Base-by-base conservation (phyloP, 1,140 invertebrate genomes). In the Homalodisca vitripennis region DNA sequence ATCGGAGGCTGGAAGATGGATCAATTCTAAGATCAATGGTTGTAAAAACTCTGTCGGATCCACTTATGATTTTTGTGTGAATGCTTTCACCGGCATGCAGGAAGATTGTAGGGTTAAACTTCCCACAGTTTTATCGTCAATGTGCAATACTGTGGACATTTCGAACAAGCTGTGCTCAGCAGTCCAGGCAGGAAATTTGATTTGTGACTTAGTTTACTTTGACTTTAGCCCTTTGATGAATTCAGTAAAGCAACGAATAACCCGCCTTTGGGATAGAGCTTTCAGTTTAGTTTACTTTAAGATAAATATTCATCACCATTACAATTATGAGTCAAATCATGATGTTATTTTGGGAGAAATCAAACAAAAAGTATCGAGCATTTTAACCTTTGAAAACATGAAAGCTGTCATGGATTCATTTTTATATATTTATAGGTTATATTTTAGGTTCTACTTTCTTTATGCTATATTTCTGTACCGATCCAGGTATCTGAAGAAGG, bases 181-280 rank as follows among this genome's bases (percentile, higher is more conserved):
- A 10, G 55, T 60, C 2, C 26, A 60, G n/a, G 22, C 55, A 14
- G 55, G 55, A 27, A 26, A 60, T 6, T 60, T 27, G 26, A 22
- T 60, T 6, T 60, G 55, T 30, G 55, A 60, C 55, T 30, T 60
- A n/a, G 55, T 60, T 6, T 60, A 27, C 27, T 60, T 60, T 26
- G 29, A 60, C 29, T 6, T 60, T 6, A 26, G 29, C 29, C 55
- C 55, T 13, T 26, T 60, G 3, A n/a, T 60, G 10, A 60, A 22
- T n/a, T 27, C 55, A 2, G 27, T 60, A 6, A 60, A 26, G 26
- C 55, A 60, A 30, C 26, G 55, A 60, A 60, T 60, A 13, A 60
- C 22, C n/a, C 55, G 55, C 3, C 55, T 60, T 2, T 27, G 26
- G 26, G 55, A 60, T 26, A 26, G 55, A 60, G 55, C 55, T 2